Evolutionary conservation across 2,888 invertebrate species (phyloP).

Genomic region (Drosophila sordidula): DNA sequence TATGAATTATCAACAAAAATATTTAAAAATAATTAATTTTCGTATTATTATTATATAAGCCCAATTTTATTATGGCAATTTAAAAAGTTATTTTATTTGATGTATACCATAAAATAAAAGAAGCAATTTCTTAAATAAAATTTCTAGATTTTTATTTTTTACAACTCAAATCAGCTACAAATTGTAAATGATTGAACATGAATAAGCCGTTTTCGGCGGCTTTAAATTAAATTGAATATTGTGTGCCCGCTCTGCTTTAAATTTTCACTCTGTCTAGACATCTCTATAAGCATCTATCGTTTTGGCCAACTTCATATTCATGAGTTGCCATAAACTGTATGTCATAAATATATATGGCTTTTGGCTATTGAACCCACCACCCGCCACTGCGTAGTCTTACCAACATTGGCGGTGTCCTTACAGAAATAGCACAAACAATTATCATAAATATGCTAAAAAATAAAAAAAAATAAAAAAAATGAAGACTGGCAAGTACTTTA

Average conservation of each 20-base stretch:
- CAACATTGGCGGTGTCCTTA: too few species aligned
- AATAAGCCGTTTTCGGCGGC: not conserved
- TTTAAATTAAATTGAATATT: slow-evolving; percentile 8
- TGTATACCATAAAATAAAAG: not conserved
- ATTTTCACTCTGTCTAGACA: slow-evolving; percentile 41
- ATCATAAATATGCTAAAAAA: slow-evolving; percentile 56
- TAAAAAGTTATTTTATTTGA: too few species aligned
- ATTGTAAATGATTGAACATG: too few species aligned
- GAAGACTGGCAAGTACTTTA: slow-evolving; percentile 14
- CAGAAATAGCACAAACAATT: slow-evolving; percentile 36
- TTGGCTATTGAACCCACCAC: slow-evolving; percentile 26
- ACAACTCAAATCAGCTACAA: too few species aligned
- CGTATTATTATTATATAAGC: too few species aligned
- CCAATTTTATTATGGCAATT: too few species aligned
- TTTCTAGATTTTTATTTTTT: too few species aligned
- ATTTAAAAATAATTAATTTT: too few species aligned
- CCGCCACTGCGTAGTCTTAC: not conserved
- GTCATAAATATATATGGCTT: slow-evolving; percentile 51
- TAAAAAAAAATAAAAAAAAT: slow-evolving; percentile 1
- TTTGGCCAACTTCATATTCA: slow-evolving; percentile 35
- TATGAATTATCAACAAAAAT: too few species aligned
- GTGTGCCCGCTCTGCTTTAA: not conserved
- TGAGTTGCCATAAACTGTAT: slow-evolving; percentile 29
- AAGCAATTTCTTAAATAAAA: not conserved
- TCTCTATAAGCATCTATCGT: slow-evolving; percentile 4